These are phyloP conservation scores for Diachasmimorpha longicaudata DNA, from an alignment of 1,140 invertebrate species.

Conservation along the genomic window DNA sequence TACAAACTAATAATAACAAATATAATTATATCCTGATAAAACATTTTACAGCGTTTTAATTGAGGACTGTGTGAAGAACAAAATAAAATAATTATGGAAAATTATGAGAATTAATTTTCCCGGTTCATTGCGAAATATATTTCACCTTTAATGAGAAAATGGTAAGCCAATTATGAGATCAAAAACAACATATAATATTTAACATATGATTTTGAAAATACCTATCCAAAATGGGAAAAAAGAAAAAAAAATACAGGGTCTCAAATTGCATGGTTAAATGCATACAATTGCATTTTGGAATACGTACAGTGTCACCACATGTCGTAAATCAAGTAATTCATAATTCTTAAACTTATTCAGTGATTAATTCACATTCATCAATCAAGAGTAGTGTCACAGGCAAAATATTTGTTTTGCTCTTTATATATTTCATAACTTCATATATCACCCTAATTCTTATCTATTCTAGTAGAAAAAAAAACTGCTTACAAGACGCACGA, in stretches of 20 bases:
- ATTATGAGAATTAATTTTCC: not conserved
- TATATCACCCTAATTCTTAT: not conserved
- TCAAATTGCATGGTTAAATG: not conserved
- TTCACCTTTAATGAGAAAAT: not conserved
- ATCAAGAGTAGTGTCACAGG: no score
- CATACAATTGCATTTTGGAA: no score
- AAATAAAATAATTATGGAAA: not conserved
- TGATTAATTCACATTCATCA: no score
- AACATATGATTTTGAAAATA: conserved; percentile 3
- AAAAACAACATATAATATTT: not conserved
- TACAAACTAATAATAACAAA: conserved; percentile 9
- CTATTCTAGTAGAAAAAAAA: no score
- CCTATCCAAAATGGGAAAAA: not conserved
- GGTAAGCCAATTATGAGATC: not conserved
- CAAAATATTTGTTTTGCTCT: not conserved
- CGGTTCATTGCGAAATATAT: not conserved
- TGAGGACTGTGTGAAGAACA: not conserved
- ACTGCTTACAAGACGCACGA: no score
- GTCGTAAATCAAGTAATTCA: no score
- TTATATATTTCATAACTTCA: not conserved
- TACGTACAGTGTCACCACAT: not conserved
- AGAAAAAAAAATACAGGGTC: not conserved
- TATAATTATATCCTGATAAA: conserved; percentile 6
- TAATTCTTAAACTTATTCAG: no score
- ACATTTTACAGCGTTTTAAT: not conserved